These are phyloP conservation scores for Ptychochromis oligacanthus DNA, from an alignment of 2,113 vertebrate species.

Conservation along the genomic window DNA sequence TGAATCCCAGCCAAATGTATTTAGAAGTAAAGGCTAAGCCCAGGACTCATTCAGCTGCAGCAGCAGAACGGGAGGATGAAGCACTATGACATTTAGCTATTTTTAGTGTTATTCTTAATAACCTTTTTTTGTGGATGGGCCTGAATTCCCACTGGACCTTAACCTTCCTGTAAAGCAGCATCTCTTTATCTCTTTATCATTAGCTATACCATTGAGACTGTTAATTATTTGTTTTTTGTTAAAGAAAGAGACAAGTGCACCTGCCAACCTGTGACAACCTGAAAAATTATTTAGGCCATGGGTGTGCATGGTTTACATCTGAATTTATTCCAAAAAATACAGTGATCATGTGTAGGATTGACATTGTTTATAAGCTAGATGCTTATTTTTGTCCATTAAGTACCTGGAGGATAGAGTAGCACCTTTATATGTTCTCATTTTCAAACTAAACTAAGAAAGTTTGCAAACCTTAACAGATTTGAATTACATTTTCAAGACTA, in stretches of 20 bases:
- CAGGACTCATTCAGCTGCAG: slow-evolving; percentile 17
- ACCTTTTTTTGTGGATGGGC: not conserved
- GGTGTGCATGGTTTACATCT: not conserved
- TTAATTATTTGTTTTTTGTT: not conserved
- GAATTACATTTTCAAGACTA: not conserved
- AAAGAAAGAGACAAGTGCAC: not conserved
- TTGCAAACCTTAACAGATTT: not conserved
- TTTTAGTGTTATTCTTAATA: not conserved
- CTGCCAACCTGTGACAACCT: not conserved
- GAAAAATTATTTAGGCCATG: not conserved
- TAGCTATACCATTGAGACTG: not conserved
- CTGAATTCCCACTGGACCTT: not conserved
- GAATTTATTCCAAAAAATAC: not conserved
- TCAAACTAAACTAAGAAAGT: not conserved
- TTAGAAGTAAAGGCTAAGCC: slow-evolving; percentile 12
- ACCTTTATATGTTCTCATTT: not conserved
- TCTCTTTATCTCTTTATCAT: not conserved
- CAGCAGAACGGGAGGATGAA: not conserved
- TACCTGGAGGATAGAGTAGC: not conserved
- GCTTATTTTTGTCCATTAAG: not conserved
- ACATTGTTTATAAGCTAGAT: not conserved
- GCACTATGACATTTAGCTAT: not conserved
- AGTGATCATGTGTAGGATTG: not conserved
- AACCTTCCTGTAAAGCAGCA: not conserved
- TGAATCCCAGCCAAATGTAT: slow-evolving; percentile 24